phyloP scores from a whole-genome alignment of 1,140 invertebrate genomes.

The Atopsyche davidsoni region DNA sequence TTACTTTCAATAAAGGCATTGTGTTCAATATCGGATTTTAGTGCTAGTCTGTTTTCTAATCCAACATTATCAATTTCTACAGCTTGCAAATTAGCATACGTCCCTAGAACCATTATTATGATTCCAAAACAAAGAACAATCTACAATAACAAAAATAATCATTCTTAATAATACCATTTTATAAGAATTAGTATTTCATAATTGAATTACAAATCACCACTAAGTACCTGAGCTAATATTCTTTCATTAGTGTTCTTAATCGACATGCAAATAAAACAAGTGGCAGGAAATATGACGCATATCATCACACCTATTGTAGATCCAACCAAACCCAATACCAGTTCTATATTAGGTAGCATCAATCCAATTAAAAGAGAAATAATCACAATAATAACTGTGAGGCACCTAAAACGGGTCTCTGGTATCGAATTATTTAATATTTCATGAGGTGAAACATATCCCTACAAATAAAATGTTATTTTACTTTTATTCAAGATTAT shows the following conservation, averaged over 20 bases:
- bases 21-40: conserved; percentile 2
- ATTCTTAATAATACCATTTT: conserved; percentile 4
- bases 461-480: conserved; percentile 30
- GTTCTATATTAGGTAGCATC: conserved; percentile 82
- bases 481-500: too few species aligned
- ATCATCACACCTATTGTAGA: conserved; percentile 93
- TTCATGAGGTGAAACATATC: conserved; percentile 40
- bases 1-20: conserved; percentile 39
- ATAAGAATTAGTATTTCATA: too few species aligned
- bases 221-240: conserved; percentile 59
- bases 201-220: too few species aligned
- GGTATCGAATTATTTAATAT: conserved; percentile 58
- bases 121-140: conserved; percentile 69
- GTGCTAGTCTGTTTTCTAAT: conserved; percentile 14
- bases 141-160: conserved; percentile 44
- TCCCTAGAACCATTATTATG: conserved; percentile 76
- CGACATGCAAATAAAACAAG: conserved; percentile 65
- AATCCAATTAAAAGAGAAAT: conserved; percentile 72
- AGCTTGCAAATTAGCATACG: conserved; percentile 77
- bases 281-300: conserved; percentile 85
- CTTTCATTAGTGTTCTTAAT: conserved; percentile 69
- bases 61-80: conserved; percentile 54
- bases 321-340: conserved; percentile 86
- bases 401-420: conserved; percentile 67
- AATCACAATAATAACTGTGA: conserved; percentile 71